phyloP scores from a whole-genome alignment of 2,113 vertebrate genomes.

The Brienomyrus longianalis region DNA sequence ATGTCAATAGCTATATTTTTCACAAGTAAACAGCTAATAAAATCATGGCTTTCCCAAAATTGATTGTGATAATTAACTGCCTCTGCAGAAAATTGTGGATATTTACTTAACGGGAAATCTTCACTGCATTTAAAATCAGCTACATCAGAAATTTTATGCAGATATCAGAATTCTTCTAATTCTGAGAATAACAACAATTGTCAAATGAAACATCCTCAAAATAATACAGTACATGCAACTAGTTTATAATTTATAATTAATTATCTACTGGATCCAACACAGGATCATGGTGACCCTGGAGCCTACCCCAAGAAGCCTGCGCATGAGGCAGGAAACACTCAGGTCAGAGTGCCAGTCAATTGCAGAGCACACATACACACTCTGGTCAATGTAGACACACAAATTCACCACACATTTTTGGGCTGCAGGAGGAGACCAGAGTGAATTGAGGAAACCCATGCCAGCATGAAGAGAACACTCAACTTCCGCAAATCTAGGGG shows the following conservation, averaged over 20 bases:
- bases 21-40: background rate
- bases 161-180: background rate
- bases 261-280: background rate
- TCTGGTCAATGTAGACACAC: background rate
- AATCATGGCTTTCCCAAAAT: background rate
- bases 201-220: background rate
- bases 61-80: background rate
- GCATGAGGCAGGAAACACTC: background rate
- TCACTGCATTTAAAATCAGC: background rate
- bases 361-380: background rate
- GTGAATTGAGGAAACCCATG: background rate
- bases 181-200: background rate
- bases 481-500: background rate
- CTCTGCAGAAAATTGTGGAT: background rate
- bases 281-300: background rate
- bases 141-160: background rate
- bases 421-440: background rate
- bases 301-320: background rate
- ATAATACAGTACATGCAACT: background rate
- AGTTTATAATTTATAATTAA: background rate
- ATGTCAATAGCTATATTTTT: background rate
- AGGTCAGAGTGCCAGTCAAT: background rate
- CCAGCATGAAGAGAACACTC: background rate
- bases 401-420: background rate
- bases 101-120: background rate